These are phyloP conservation scores for Hypolimnas misippus DNA, from an alignment of 2,888 invertebrate species.

Conservation along the genomic window DNA sequence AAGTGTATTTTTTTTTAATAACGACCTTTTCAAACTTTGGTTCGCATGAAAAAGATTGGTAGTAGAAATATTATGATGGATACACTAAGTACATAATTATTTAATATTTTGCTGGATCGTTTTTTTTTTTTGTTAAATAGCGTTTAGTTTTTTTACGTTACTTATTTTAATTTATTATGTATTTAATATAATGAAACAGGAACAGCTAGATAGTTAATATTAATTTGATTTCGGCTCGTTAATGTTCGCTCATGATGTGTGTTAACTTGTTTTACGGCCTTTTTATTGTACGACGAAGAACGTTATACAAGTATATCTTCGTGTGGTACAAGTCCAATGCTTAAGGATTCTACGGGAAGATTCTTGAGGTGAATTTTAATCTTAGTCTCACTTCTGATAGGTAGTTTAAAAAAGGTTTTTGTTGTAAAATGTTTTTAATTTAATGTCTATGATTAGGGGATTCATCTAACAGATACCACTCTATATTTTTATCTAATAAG, in stretches of 20 bases:
- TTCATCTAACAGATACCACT: slow-evolving; percentile 23
- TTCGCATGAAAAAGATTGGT: slow-evolving; percentile 46
- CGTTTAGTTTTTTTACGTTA: slow-evolving; percentile 35
- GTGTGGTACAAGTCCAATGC: slow-evolving; percentile 33
- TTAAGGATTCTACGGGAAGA: slow-evolving; percentile 25
- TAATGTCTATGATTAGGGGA: slow-evolving; percentile 32
- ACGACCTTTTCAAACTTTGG: slow-evolving; percentile 53
- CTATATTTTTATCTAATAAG: too few species aligned
- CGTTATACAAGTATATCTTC: slow-evolving; percentile 33
- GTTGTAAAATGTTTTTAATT: slow-evolving; percentile 40
- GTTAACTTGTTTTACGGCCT: slow-evolving; percentile 70
- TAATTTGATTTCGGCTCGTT: slow-evolving; percentile 52
- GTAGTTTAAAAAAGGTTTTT: slow-evolving; percentile 41
- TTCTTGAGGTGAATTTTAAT: slow-evolving; percentile 40
- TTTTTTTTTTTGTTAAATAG: slow-evolving; percentile 33
- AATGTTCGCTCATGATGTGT: slow-evolving; percentile 48
- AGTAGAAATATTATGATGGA: slow-evolving; percentile 20
- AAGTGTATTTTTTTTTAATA: slow-evolving; percentile 61
- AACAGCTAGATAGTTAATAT: slow-evolving; percentile 65
- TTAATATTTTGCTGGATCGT: slow-evolving; percentile 19
- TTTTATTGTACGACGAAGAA: slow-evolving; percentile 56
- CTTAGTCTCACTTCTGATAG: slow-evolving; percentile 41
- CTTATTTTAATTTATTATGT: slow-evolving; percentile 36
- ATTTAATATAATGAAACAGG: slow-evolving; percentile 28
- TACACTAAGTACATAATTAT: slow-evolving; percentile 24